Evolutionary conservation across 2,888 invertebrate species (phyloP), one percentile per base, ranked within the genome.

Genomic region (Trilocha varians): DNA sequence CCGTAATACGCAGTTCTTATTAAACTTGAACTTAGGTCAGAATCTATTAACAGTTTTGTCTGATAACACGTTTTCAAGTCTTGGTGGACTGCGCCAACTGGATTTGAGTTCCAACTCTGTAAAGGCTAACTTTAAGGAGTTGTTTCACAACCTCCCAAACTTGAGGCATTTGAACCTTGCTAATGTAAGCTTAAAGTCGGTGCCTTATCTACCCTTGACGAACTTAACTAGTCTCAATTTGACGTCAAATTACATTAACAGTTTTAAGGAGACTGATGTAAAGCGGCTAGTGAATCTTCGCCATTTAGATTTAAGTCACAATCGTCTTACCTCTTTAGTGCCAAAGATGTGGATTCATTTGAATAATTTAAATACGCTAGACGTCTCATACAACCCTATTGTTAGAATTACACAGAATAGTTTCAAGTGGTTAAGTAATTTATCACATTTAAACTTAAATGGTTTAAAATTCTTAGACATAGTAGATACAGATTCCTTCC

Each of bases 31-130:
- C 78, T 78, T 96, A 62, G 92, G 92, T 36, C 88, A 89, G 62
- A 96, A 96, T 78, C 91, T 92, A 61, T 87, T 96, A 47, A 93
- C 93, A 13, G 93, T 95, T 49, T 77, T 96, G 50, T 95, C 95
- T 2, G 96, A 96, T 77, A 95, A 95, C 70, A 94, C 95, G 14
- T 96, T 96, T 71, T 92, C 92, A 16, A 93, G 93, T 62, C 87
- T 96, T 41, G 91, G 91, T 36, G 91, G 91, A 53, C 80, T 95
- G 47, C 90, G 95, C 54, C 90, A 90, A 57, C 84, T 96, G 59
- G 94, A 96, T 77, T 85, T 96, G 39, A 92, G 94, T 53, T 90
- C 89, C 53, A 96, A 96, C 79, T 89, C 90, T 32, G 83, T 96
- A 48, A 91, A 94, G 56, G 93, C 95, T 47, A 94, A 94, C 82